Percentiles rank a stretch among this genome's conserved stretches.
Evolutionary conservation across 2,113 vertebrate species (phyloP).

Genomic region (Nesogale talazaci): DNA sequence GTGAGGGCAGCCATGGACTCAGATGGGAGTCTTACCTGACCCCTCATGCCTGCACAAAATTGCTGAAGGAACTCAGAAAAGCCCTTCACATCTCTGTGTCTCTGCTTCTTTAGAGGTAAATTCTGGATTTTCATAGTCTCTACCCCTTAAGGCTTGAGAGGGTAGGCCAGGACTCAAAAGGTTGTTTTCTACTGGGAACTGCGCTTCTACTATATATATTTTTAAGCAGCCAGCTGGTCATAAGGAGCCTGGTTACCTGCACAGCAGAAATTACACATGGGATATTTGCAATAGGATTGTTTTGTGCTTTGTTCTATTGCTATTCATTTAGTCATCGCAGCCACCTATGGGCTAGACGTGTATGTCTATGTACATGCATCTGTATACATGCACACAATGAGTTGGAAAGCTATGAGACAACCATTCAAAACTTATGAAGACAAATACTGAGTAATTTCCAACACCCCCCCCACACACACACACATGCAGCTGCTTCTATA

Average conservation of each 20-base stretch:
- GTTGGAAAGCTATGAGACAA: neutral
- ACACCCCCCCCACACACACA: too few species aligned
- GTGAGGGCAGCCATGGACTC: neutral
- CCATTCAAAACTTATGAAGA: neutral
- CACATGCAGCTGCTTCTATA: neutral
- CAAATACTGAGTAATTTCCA: constrained; percentile 19
- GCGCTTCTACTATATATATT: too few species aligned
- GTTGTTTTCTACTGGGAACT: constrained; percentile 15
- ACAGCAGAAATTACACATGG: too few species aligned
- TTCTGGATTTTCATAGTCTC: neutral
- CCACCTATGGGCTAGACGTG: too few species aligned
- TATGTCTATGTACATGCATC: too few species aligned
- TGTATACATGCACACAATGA: neutral
- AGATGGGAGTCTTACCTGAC: neutral
- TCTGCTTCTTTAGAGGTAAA: neutral
- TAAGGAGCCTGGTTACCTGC: too few species aligned
- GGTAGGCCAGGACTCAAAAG: neutral
- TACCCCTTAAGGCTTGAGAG: neutral
- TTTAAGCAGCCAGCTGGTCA: too few species aligned
- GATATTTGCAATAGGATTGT: too few species aligned
- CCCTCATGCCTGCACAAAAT: neutral
- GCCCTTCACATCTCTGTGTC: neutral
- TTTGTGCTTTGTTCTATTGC: too few species aligned
- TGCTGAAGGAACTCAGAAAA: neutral
- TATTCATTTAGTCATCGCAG: too few species aligned